Evolutionary conservation across 2,797 vertebrate species (phyloP).

Genomic region (Nannoperca obscura): DNA sequence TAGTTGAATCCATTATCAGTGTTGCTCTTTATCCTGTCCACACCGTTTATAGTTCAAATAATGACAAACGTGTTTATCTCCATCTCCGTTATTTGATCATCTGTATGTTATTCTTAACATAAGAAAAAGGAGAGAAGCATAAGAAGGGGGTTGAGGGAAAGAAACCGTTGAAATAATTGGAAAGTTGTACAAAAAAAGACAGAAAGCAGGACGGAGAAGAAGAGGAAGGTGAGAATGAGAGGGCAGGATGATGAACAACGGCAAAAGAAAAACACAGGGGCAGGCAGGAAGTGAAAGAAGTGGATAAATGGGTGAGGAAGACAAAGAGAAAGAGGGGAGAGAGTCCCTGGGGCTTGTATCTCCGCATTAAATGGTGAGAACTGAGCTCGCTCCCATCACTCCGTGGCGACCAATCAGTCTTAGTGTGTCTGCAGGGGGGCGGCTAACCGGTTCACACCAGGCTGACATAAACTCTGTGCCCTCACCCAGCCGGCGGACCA

Average conservation of each 20-base stretch:
- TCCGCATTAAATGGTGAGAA: constrained; percentile 70
- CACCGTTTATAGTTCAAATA: constrained; percentile 10
- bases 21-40: constrained; percentile 2
- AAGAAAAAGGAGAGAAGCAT: neutral
- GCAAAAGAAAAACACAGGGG: constrained; percentile 2
- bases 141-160: neutral
- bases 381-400: constrained; percentile 69
- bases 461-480: constrained; percentile 86
- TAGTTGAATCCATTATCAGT: neutral
- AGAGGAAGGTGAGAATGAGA: neutral
- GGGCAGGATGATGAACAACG: neutral
- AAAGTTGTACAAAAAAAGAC: neutral
- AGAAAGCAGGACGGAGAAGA: neutral
- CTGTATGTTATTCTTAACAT: neutral
- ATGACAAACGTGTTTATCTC: neutral
- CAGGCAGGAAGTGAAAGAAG: constrained; percentile 47
- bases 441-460: constrained; percentile 78
- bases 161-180: neutral
- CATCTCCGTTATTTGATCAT: constrained; percentile 4
- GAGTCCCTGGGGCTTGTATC: constrained; percentile 60
- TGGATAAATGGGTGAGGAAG: constrained; percentile 37
- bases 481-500: constrained; percentile 69
- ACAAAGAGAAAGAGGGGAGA: constrained; percentile 45
- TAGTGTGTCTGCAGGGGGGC: constrained; percentile 65
- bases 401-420: constrained; percentile 72